Base-by-base conservation (phyloP, 2,888 invertebrate species). In the Archips crataeganus region DNA sequence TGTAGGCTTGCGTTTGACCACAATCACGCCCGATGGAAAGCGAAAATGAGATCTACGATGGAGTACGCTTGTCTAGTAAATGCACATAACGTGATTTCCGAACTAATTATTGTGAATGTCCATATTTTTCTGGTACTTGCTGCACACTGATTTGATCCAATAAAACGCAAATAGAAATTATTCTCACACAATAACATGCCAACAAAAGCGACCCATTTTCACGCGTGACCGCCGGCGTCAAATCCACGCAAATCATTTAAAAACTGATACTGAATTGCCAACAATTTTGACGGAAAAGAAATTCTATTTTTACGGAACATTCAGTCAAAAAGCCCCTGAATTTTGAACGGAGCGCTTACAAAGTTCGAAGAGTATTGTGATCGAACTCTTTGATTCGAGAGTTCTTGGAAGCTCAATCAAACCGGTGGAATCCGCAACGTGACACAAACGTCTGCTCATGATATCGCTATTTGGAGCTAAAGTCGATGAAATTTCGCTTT, bases 311-410 rank as follows among this genome's bases (percentile, higher is more conserved):
- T 65, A 51, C 4, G 36, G 49, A 63, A 47, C 23, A 77, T 74
- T 71, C 68, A 74, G 71, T 77, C 71, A 76, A 76, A 75, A 75
- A 74, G 73, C 75, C 75, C 57, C 54, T 54, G 69, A 70, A 64
- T 68, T 75, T 76, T 70, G 69, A 70, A 65, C 71, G 57, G 49
- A 67, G 49, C 70, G 71, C 71, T 75, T 75, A 75, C 74, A 75
- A 75, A 79, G 76, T 79, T 78, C 77, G 78, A n/a, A 80, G 76
- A 78, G 78, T 80, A 81, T 81, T 81, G 81, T 80, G 79, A 73
- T 76, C 59, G 71, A 77, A 78, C 79, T 79, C 77, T 75, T 80
- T 77, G 79, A 78, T 80, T 79, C 80, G 79, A 77, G 72, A 71
- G 57, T 70, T 78, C 75, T 72, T 74, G 74, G 76, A 47, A 15